Base-by-base conservation (phyloP, 2,888 invertebrate genomes). In the Dolomedes plantarius region DNA sequence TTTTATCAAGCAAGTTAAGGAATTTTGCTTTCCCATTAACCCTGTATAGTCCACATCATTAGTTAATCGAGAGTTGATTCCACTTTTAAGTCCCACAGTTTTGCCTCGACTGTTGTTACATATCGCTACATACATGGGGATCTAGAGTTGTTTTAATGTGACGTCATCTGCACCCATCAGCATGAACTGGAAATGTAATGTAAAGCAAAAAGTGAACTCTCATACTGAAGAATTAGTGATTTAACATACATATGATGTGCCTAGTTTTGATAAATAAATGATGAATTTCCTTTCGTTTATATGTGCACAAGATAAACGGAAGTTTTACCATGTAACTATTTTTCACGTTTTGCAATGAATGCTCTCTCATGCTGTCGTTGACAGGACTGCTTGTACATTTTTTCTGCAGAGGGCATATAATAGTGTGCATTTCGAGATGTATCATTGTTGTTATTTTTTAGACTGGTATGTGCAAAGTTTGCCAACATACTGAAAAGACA, bases 191-290 rank as follows among this genome's bases (percentile, higher is more conserved):
- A 16, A 41, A n/a, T 62, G 50, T 50, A 7, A 50, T 62, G 50
- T 50, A 50, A 50, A 50, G 50, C 50, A 50, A n/a, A n/a, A n/a
- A n/a, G n/a, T n/a, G n/a, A n/a, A 56, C 19, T 65, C 64, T 74
- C 50, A 67, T 36, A 72, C 46, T 71, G 41, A 56, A 50, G 46
- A 77, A 46, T 83, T 83, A 77, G 82, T 83, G 77, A 77, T 76
- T 83, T 68, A 29, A 62, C 36, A 77, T 77, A 83, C 68, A 79
- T 79, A 81, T 75, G 62, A 81, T 77, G 83, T 83, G 83, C 83
- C 83, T 83, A 83, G 83, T 83, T 83, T 83, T 83, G 46, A 83
- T 83, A 83, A 77, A 65, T 77, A 69, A 76, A 64, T 76, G 67
- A 76, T n/a, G 28, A 31, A 46, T 83, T 77, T 50, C 65, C 29